Evolutionary conservation across 2,113 vertebrate genomes (phyloP).

Genomic region (Desmodus rotundus): DNA sequence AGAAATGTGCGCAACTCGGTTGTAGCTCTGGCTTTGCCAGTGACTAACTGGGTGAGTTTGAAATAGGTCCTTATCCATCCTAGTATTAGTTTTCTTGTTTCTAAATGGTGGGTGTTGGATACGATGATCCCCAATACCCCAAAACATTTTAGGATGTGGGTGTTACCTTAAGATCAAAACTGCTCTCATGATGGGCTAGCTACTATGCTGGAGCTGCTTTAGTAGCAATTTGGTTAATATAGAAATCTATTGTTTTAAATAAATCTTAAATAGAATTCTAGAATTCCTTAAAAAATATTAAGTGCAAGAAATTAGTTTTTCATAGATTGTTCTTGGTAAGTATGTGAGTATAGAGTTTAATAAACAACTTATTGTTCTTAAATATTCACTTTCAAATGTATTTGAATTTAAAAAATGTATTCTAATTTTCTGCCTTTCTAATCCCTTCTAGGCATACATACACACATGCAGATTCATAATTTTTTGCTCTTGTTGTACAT

Average conservation of each 20-base stretch:
- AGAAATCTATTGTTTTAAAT: neutral
- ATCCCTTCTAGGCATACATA: neutral
- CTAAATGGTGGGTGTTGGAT: neutral
- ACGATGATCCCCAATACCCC: neutral
- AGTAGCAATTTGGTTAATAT: neutral
- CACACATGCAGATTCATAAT: neutral
- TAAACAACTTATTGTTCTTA: neutral
- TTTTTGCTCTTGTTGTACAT: neutral
- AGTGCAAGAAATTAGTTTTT: neutral
- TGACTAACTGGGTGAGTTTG: neutral
- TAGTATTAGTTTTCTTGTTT: neutral
- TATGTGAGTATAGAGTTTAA: neutral
- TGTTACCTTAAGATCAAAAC: neutral
- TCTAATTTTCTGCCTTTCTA: neutral
- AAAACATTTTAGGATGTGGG: neutral
- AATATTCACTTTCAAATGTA: neutral
- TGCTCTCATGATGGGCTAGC: neutral
- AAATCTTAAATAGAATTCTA: neutral
- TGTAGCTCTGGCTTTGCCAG: neutral
- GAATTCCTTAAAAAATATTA: neutral
- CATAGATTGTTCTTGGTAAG: neutral
- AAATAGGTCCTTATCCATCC: neutral
- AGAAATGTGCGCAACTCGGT: neutral
- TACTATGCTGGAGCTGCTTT: neutral
- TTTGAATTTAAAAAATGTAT: neutral